Percentiles rank a stretch among this genome's conserved stretches.
These are phyloP conservation scores for Strigamia transsilvanica DNA, from an alignment of 2,888 invertebrate species.

Conservation along the genomic window DNA sequence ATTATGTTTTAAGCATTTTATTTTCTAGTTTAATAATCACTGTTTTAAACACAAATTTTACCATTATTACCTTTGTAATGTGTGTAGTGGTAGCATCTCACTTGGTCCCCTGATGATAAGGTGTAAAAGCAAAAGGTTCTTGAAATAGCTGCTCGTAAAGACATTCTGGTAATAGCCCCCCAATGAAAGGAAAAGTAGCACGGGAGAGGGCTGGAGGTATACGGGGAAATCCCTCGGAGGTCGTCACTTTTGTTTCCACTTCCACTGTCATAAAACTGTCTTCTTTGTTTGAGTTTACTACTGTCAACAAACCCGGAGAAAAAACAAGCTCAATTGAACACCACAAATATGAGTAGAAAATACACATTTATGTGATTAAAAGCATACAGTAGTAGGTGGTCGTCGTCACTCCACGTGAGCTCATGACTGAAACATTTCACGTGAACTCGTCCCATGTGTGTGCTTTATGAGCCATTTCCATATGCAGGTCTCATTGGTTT, in stretches of 20 bases:
- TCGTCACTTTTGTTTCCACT: conserved; percentile 47
- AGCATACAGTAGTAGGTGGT: conserved; percentile 32
- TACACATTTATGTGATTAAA: conserved; percentile 1
- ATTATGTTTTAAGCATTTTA: not conserved
- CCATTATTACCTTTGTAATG: conserved; percentile 35
- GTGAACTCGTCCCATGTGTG: conserved; percentile 46
- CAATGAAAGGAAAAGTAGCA: conserved; percentile 33
- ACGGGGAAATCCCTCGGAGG: conserved; percentile 41
- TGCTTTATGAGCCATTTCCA: conserved; percentile 48
- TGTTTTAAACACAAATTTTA: conserved; percentile 23
- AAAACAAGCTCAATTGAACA: not conserved
- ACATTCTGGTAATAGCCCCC: conserved; percentile 44
- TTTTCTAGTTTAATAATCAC: conserved; percentile 15
- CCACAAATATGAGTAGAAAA: not conserved
- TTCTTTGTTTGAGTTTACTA: conserved; percentile 26
- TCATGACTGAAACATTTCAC: conserved; percentile 48
- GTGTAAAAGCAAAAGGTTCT: conserved; percentile 49
- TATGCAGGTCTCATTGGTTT: conserved; percentile 42
- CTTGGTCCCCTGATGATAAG: conserved; percentile 22
- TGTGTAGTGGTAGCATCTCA: not conserved
- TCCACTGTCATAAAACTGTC: conserved; percentile 40
- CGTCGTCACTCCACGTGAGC: conserved; percentile 48
- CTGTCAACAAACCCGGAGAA: conserved; percentile 19
- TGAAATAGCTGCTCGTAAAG: conserved; percentile 48
- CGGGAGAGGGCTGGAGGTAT: conserved; percentile 36